Base-by-base conservation (phyloP, 2,888 invertebrate species). In the Lithodes maja region DNA sequence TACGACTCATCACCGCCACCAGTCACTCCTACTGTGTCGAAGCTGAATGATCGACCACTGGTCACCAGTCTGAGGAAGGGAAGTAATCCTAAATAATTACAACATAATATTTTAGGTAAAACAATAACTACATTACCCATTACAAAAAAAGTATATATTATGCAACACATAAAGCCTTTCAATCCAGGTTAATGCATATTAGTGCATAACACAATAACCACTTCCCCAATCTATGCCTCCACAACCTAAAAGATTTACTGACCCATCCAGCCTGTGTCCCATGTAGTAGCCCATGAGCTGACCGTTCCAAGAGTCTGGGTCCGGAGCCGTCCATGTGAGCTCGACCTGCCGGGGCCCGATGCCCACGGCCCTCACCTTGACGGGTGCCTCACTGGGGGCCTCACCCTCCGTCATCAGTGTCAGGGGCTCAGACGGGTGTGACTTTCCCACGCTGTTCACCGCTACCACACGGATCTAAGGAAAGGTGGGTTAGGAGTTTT, bases 271-370 rank as follows among this genome's bases (percentile, higher is more conserved):
- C 17, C 86, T 93, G 92, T 94, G 94, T 1, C 94, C 94, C 55
- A 94, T 93, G 91, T 94, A 94, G 92, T 94, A 94, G 1, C 94
- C 94, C 53, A 93, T 92, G 52, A 94, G 93, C 54, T 93, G 92
- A 0, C 94, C 94, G 91, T 94, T 94, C 92, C 93, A 93, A 74
- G 93, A 87, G 17, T 93, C 93, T 2, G 92, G 85, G 2, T 92
- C 91, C 3, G 94, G 94, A 0, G 94, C 93, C 15, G 86, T 61
- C 91, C 91, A 91, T 12, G 90, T 81, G 3, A 91, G 74, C 85
- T 88, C 83, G 12, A 91, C 90, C 53, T 86, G 69, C 71, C 86
- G 74, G 49, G 91, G 83, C 17, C 89, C 84, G 52, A 90, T n/a
- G 61, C 90, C 86, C 80, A 90, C 83, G 5, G 88, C 91, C 80